These are phyloP conservation scores for Sebastes reedi DNA, from an alignment of 2,797 vertebrate genomes.

Conservation along the genomic window DNA sequence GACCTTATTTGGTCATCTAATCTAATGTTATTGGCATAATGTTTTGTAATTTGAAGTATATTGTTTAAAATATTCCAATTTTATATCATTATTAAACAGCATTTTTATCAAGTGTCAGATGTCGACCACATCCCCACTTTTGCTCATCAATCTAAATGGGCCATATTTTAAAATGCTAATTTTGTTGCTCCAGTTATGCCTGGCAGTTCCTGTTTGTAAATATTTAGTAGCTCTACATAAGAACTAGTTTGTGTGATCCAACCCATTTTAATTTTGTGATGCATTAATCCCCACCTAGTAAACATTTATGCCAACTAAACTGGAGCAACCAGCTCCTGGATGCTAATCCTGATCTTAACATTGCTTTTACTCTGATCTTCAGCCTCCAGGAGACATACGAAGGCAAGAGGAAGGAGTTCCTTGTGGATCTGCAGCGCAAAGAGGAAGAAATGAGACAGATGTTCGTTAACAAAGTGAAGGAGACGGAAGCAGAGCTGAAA, in stretches of 20 bases:
- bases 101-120: neutral
- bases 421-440: conserved; percentile 91
- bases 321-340: neutral
- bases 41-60: neutral
- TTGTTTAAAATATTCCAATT: neutral
- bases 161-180: neutral
- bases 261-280: neutral
- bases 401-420: conserved; percentile 95
- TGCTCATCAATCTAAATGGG: neutral
- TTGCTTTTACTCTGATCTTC: conserved; percentile 13
- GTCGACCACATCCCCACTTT: neutral
- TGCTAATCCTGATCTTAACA: neutral
- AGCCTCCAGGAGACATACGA: conserved; percentile 97
- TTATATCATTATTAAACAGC: neutral
- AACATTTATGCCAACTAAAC: neutral
- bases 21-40: neutral
- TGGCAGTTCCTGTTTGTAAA: neutral
- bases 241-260: too few relatives aligned
- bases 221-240: neutral
- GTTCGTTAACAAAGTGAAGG: conserved; percentile 98
- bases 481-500: conserved; percentile 95
- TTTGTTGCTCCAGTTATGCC: neutral
- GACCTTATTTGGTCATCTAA: neutral
- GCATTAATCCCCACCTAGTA: neutral
- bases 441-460: conserved; percentile 99